These are phyloP conservation scores for Cactoblastis cactorum DNA, from an alignment of 2,888 invertebrate genomes.

Conservation along the genomic window DNA sequence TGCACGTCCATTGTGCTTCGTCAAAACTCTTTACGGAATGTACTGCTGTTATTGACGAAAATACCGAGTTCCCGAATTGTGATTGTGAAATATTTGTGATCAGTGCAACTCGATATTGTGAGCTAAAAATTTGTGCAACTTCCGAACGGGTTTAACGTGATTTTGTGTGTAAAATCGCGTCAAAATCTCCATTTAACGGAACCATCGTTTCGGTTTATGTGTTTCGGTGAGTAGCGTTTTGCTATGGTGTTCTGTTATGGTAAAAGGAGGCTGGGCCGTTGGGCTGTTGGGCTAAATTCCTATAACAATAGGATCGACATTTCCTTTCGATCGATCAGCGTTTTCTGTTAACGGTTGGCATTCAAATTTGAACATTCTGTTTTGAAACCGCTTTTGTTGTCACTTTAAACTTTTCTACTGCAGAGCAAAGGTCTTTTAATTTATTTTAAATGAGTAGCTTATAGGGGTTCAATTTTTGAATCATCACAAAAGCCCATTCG, in stretches of 20 bases:
- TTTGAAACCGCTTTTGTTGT: background rate
- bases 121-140: conserved; percentile 29
- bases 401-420: background rate
- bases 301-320: background rate
- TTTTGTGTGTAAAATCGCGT: conserved; percentile 61
- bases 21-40: conserved; percentile 61
- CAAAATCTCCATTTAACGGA: conserved; percentile 63
- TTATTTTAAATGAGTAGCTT: no score
- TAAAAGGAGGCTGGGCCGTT: conserved; percentile 19
- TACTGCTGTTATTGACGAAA: conserved; percentile 50
- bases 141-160: conserved; percentile 50
- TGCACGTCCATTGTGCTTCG: conserved; percentile 18
- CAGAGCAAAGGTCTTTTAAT: background rate
- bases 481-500: no score
- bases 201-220: conserved; percentile 56
- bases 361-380: background rate
- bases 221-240: conserved; percentile 60
- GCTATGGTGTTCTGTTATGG: conserved; percentile 56
- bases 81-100: conserved; percentile 52
- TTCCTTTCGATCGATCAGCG: background rate
- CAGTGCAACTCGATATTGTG: conserved; percentile 44
- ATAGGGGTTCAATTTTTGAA: no score
- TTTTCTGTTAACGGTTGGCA: background rate
- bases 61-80: conserved; percentile 34
- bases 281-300: conserved; percentile 9